phyloP scores from a whole-genome alignment of 2,888 invertebrate genomes.

The Crioceris asparagi region DNA sequence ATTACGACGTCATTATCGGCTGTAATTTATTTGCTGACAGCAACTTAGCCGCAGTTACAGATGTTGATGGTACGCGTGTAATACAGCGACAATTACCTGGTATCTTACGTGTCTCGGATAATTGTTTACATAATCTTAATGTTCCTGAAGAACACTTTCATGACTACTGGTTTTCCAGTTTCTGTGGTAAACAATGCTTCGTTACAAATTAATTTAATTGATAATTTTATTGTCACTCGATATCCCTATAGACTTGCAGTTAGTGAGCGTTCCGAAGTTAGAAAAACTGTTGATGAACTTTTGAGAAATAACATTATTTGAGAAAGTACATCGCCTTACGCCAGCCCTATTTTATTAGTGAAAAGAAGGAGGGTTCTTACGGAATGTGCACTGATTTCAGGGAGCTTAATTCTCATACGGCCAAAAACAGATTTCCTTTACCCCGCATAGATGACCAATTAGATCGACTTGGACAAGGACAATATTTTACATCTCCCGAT shows the following conservation, averaged over 20 bases:
- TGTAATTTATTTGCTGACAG: too few relatives aligned
- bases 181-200: too few relatives aligned
- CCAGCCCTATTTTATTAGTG: conserved; percentile 14
- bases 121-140: too few relatives aligned
- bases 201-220: too few relatives aligned
- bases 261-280: conserved; percentile 9
- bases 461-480: conserved; percentile 17
- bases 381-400: conserved; percentile 18
- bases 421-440: conserved; percentile 20
- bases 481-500: conserved; percentile 23
- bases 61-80: too few relatives aligned
- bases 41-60: too few relatives aligned
- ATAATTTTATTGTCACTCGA: too few relatives aligned
- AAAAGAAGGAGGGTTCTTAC: conserved; percentile 10
- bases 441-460: conserved; percentile 21
- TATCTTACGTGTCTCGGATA: too few relatives aligned
- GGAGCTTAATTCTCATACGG: conserved; percentile 18
- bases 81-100: too few relatives aligned
- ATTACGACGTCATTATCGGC: too few relatives aligned
- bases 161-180: too few relatives aligned
- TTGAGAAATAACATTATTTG: conserved; percentile 10
- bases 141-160: too few relatives aligned
- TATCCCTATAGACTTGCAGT: conserved; percentile 11
- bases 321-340: conserved; percentile 11
- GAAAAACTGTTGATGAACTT: conserved; percentile 12